Percentiles rank a stretch among this genome's conserved stretches.
Conservation (phyloP, 2,888 invertebrate species). For the Lottia scabra region DNA sequence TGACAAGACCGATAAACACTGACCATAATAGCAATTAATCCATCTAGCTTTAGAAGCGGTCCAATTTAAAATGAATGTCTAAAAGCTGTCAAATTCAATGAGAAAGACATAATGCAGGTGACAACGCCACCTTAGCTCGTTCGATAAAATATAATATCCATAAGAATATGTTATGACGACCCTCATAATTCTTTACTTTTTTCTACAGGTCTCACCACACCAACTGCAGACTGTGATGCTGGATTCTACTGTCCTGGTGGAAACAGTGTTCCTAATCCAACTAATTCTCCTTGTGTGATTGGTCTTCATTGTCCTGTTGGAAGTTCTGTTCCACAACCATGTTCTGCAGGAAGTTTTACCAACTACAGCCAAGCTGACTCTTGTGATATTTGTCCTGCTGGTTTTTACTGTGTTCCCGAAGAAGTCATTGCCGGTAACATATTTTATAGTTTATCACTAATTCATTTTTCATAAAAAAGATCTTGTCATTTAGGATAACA, state of each 20-base stretch:
- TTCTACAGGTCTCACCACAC: constrained; percentile 52
- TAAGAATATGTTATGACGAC: no score
- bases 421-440: constrained; percentile 55
- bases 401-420: constrained; percentile 66
- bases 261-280: constrained; percentile 55
- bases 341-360: constrained; percentile 59
- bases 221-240: constrained; percentile 57
- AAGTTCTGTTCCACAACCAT: constrained; percentile 55
- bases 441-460: neutral
- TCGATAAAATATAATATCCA: no score
- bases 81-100: no score
- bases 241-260: constrained; percentile 67
- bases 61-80: no score
- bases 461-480: no score
- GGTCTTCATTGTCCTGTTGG: constrained; percentile 64
- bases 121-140: no score
- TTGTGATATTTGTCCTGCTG: constrained; percentile 59
- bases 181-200: neutral
- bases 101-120: no score
- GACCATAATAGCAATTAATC: no score
- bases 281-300: constrained; percentile 59
- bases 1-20: no score
- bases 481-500: no score
- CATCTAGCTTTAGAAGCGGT: no score
- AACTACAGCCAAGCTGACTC: constrained; percentile 59